Base-by-base conservation (phyloP, 2,888 invertebrate genomes). In the Mythimna pallens region DNA sequence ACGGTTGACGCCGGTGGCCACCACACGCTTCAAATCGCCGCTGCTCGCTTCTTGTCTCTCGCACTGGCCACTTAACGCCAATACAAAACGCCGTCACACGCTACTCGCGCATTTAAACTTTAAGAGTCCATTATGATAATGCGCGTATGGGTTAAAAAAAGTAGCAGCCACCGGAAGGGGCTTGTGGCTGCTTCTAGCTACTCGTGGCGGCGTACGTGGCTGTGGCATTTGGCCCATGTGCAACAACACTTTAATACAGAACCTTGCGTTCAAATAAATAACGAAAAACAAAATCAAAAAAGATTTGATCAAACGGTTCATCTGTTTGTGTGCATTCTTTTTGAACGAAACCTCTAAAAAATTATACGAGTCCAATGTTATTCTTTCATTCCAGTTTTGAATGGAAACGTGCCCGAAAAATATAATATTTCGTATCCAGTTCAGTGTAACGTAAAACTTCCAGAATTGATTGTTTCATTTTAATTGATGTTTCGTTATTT, bases 401-500 rank as follows among this genome's bases (percentile, higher is more conserved):
- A 69, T 57, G 52, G 34, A 43, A 61, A 62, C 62, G 65, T 65
- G 58, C 40, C 65, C 52, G 52, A 63, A 82, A 82, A 79, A 67
- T 63, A 57, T 55, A 65, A 66, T 61, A 65, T 81, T 78, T 68
- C 55, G 65, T 40, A 73, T n/a, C 47, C 71, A 57, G 58, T 70
- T 58, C 57, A 58, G 57, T 58, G 69, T 70, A 63, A 70, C 71
- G 71, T 73, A 69, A 80, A 73, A 71, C 40, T 76, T 65, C 50
- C 69, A 68, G 67, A 22, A 82, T 77, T 70, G 70, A 82, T 82
- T 71, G 73, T 80, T 74, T 67, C 52, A 77, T 80, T 80, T 82
- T 82, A 82, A 82, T 80, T 82, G 77, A 80, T 77, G 69, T 82
- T 82, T 57, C 66, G 80, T 67, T 77, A 73, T 80, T 82, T 82